Conservation (phyloP, 2,888 invertebrate genomes). For the Bellardia bayeri region DNA sequence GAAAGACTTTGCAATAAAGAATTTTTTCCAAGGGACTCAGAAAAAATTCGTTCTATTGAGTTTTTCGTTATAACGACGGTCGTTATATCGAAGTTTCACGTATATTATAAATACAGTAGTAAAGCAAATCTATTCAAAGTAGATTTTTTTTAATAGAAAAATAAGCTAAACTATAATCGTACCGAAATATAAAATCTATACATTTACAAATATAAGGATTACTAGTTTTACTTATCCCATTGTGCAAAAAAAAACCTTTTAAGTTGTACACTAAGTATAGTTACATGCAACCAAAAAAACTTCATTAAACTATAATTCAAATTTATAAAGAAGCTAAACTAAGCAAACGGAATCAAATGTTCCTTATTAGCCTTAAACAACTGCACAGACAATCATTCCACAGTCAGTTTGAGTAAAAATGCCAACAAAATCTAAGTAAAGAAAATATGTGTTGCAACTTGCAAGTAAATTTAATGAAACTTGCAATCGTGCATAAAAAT, state of each 20-base stretch:
- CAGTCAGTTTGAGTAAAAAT: background rate
- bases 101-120: too few relatives aligned
- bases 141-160: too few relatives aligned
- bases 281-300: background rate
- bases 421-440: background rate
- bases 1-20: too few relatives aligned
- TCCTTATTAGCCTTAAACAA: background rate
- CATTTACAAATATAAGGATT: background rate
- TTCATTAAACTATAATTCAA: constrained; percentile 40
- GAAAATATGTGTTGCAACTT: background rate
- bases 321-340: background rate
- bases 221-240: background rate
- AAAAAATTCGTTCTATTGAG: too few relatives aligned
- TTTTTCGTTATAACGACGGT: too few relatives aligned
- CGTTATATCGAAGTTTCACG: too few relatives aligned
- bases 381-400: background rate
- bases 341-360: constrained; percentile 29
- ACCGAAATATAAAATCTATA: background rate
- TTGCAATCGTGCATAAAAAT: constrained; percentile 74
- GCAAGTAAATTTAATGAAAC: constrained; percentile 66
- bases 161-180: background rate
- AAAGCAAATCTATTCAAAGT: too few relatives aligned
- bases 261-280: background rate
- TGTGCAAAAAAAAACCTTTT: background rate
- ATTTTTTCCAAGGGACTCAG: too few relatives aligned